These are phyloP conservation scores for Aphidoletes aphidimyza DNA, from an alignment of 2,888 invertebrate species.

Conservation along the genomic window DNA sequence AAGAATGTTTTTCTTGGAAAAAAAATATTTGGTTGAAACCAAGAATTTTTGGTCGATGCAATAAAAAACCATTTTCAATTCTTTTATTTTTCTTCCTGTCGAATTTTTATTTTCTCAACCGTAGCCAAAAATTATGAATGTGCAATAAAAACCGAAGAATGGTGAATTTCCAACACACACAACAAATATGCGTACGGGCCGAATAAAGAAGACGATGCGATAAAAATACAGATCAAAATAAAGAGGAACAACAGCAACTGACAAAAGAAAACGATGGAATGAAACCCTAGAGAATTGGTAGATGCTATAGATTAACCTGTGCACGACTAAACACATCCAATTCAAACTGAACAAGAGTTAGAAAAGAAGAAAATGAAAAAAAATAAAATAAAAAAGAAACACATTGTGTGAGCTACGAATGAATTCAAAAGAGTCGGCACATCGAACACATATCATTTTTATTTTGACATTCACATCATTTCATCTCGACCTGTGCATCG, in stretches of 20 bases:
- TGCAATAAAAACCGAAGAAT: background rate
- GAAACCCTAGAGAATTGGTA: constrained; percentile 34
- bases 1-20: background rate
- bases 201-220: constrained; percentile 4
- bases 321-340: constrained; percentile 6
- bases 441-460: constrained; percentile 47
- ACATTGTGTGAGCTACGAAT: too few species aligned
- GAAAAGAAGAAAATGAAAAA: background rate
- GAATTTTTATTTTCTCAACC: background rate
- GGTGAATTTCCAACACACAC: background rate
- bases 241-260: constrained; percentile 19
- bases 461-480: constrained; percentile 28
- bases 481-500: background rate
- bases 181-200: background rate
- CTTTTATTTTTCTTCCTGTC: background rate
- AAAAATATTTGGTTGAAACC: background rate
- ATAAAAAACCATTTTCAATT: constrained; percentile 19
- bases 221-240: constrained; percentile 47
- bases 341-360: constrained; percentile 13
- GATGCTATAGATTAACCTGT: constrained; percentile 39
- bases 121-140: background rate
- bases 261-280: background rate
- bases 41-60: background rate
- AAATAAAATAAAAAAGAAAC: background rate
- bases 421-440: background rate